phyloP scores from a whole-genome alignment of 1,140 invertebrate species.

The Colletes gigas region DNA sequence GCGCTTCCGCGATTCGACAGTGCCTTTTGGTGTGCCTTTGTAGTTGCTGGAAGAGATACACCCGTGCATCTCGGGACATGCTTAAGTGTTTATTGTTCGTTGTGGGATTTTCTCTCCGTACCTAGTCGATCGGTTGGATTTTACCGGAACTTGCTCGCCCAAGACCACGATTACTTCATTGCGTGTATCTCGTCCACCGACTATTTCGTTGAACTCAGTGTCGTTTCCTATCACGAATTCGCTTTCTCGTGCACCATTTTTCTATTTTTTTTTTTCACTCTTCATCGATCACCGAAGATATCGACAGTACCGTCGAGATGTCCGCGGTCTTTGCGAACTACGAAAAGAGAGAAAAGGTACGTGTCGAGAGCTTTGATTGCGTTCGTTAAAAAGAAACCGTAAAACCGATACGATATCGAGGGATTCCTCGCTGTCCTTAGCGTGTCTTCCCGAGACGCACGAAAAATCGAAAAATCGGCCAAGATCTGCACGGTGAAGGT shows the following conservation, averaged over 20 bases:
- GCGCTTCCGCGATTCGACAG: constrained; percentile 19
- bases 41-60: constrained; percentile 3
- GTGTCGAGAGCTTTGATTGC: neutral
- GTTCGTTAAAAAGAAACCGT: too few species aligned
- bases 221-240: neutral
- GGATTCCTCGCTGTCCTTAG: neutral
- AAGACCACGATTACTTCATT: neutral
- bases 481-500: neutral
- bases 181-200: neutral
- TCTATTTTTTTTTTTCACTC: too few species aligned
- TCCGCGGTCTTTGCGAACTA: neutral
- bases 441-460: too few species aligned
- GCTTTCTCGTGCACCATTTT: neutral
- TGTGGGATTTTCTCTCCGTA: neutral
- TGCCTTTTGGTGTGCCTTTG: neutral
- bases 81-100: neutral
- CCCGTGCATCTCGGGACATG: neutral
- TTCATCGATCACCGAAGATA: neutral
- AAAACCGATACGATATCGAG: too few species aligned
- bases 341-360: neutral
- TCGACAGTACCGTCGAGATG: neutral
- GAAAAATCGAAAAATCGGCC: too few species aligned
- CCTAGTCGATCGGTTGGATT: neutral
- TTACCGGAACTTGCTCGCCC: neutral
- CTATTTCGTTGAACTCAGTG: neutral